phyloP scores from a whole-genome alignment of 2,888 invertebrate genomes.

The Syrista parreyssii region DNA sequence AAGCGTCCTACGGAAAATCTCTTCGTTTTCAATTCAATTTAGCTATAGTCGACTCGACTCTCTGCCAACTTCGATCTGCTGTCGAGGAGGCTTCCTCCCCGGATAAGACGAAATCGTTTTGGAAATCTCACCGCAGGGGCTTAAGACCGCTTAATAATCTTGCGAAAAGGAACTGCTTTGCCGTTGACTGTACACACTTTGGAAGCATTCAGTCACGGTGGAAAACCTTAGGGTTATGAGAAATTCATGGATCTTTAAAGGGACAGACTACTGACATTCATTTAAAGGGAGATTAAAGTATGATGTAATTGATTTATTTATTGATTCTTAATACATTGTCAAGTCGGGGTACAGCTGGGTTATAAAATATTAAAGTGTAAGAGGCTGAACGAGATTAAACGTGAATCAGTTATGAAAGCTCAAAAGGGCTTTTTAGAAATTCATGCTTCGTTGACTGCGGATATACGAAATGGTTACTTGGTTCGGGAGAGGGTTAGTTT shows the following conservation, averaged over 20 bases:
- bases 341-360: not conserved
- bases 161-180: constrained; percentile 21
- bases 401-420: not conserved
- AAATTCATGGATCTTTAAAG: not conserved
- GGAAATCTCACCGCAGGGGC: constrained; percentile 36
- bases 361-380: not conserved
- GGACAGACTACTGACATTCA: not conserved
- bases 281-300: not conserved
- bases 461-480: not conserved
- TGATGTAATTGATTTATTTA: not conserved
- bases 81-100: constrained; percentile 5
- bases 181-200: no score
- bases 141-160: constrained; percentile 38
- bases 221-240: no score
- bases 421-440: not conserved
- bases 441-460: not conserved
- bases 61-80: not conserved
- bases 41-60: constrained; percentile 5
- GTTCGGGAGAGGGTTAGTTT: not conserved
- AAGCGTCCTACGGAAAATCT: not conserved
- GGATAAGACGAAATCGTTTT: constrained; percentile 33
- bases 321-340: not conserved
- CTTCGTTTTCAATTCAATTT: constrained; percentile 15
- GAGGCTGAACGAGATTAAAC: not conserved
- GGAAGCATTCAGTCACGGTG: no score